These are phyloP conservation scores for Dryadula phaetusa DNA, from an alignment of 2,888 invertebrate genomes.

Conservation along the genomic window DNA sequence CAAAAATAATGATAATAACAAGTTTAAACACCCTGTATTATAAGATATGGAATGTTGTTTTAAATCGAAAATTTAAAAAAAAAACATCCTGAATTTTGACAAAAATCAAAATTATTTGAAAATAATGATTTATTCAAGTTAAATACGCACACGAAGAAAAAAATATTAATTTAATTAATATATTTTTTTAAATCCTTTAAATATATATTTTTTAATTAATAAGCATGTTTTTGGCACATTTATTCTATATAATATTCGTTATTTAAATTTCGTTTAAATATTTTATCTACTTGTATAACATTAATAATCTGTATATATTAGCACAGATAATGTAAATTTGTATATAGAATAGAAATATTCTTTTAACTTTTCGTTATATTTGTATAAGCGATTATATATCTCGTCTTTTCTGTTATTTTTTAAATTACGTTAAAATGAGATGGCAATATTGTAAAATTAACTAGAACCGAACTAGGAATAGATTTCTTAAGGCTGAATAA, in stretches of 20 bases:
- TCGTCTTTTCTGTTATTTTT: neutral
- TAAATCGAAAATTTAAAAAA: neutral
- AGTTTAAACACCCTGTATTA: neutral
- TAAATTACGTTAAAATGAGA: neutral
- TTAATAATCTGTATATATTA: conserved; percentile 2
- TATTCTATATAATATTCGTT: conserved; percentile 14
- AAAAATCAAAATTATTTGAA: neutral
- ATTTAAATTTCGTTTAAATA: conserved; percentile 6
- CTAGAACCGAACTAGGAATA: neutral
- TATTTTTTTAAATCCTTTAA: too few species aligned
- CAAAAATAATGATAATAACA: neutral
- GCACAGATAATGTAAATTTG: conserved; percentile 5
- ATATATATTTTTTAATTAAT: neutral
- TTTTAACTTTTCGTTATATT: conserved; percentile 1
- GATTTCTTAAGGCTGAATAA: neutral
- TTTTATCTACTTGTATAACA: conserved; percentile 4
- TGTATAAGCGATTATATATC: neutral
- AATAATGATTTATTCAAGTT: neutral
- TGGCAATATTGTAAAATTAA: neutral
- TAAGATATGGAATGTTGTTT: neutral
- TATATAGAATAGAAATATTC: conserved; percentile 18
- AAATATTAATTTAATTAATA: too few species aligned
- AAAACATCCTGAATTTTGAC: too few species aligned
- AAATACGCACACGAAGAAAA: too few species aligned
- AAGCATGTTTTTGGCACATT: conserved; percentile 12